phyloP scores from a whole-genome alignment of 2,797 vertebrate genomes.

The Eulemur albifrons region DNA sequence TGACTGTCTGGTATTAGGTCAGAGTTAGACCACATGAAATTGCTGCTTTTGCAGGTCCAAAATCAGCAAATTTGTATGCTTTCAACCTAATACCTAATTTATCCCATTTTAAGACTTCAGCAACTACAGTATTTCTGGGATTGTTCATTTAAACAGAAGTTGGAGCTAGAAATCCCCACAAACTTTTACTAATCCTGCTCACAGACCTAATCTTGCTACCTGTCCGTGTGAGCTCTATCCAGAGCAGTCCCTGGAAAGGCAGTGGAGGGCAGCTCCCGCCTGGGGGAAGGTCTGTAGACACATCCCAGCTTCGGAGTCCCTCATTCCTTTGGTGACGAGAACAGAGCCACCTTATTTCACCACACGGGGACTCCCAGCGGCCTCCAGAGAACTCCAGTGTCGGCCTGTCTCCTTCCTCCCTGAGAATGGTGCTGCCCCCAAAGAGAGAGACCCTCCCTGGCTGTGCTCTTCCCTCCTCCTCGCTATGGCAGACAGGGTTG shows the following conservation, averaged over 20 bases:
- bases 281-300: background rate
- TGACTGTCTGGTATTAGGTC: background rate
- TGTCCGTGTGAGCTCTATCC: background rate
- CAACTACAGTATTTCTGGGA: background rate
- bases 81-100: background rate
- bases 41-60: background rate
- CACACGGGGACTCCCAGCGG: accelerated
- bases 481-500: accelerated
- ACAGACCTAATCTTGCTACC: background rate
- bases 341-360: background rate
- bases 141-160: background rate
- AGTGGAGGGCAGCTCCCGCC: background rate
- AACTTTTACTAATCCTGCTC: background rate
- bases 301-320: accelerated
- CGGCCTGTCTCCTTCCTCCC: background rate
- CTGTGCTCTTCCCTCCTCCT: background rate
- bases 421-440: background rate
- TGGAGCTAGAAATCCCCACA: background rate
- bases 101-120: slow-evolving; percentile 1
- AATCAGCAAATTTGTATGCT: background rate
- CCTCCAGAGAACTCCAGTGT: background rate
- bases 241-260: background rate
- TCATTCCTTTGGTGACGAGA: background rate
- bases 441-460: accelerated
- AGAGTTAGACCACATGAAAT: background rate